Base-by-base conservation (phyloP, 2,888 invertebrate genomes). In the Gymnosoma rotundatum region DNA sequence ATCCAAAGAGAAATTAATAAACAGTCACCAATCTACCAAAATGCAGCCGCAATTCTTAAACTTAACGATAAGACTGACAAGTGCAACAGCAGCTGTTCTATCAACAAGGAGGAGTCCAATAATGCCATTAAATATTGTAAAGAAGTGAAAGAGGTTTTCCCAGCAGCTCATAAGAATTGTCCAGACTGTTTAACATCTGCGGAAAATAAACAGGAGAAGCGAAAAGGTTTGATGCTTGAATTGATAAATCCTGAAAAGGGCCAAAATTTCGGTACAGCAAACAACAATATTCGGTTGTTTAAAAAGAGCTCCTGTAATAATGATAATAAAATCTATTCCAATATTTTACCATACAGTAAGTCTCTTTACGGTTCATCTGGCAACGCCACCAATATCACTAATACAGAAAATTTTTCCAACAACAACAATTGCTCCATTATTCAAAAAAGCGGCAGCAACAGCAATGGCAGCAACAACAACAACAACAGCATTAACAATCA, bases 161-260 rank as follows among this genome's bases (percentile, higher is more conserved):
- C 36, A 32, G 2, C 58, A 5, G 7, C 45, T 12, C 75, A 64
- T 12, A 21, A 78, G 56, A 50, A 18, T 0, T 78, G 81, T 42
- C 76, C 72, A 18, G 86, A 78, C 14, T 75, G 78, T 36, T 69
- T 74, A 25, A 16, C 54, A 45, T 12, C 21, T 5, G 0, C 58
- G n/a, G 87, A 87, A 20, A 88, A 88, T 66, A 88, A 89, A 74
- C 91, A 90, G 78, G 92, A 92, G 52, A 92, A 93, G 83, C 91
- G 93, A 21, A 93, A 92, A 86, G 94, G 94, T 87, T 93, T 95
- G 87, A 94, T 94, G 91, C 92, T 95, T 89, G 95, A 95, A 90
- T 93, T 95, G 89, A 93, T 93, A 87, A 93, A 93, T 89, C 91
- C 94, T 90, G 90, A 89, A 25, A 89, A 87, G 25, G 74, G 79